A percentile compares a stretch with the other conserved stretches of the same genome.
phyloP scores from a whole-genome alignment of 2,797 vertebrate genomes.

The Spheniscus humboldti region DNA sequence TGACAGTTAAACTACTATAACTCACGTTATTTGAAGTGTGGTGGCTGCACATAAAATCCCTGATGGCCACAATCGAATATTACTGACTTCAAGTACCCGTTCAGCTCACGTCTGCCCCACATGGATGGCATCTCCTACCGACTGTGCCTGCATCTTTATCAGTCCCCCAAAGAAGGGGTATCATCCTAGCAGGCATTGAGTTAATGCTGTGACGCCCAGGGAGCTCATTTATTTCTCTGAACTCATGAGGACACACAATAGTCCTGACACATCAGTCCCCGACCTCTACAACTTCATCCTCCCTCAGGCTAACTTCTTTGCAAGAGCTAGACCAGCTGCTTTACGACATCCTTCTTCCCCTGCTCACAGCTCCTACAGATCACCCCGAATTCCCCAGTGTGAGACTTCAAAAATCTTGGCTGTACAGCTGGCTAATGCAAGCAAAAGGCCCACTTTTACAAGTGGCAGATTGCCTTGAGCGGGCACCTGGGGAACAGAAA shows the following conservation, averaged over 20 bases:
- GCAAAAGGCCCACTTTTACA: background rate
- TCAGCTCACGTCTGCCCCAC: background rate
- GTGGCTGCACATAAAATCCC: background rate
- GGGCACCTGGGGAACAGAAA: conserved; percentile 40
- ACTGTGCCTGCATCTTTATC: background rate
- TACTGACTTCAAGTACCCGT: background rate
- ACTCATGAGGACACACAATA: background rate
- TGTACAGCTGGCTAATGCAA: background rate
- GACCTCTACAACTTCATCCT: background rate
- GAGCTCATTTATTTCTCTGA: background rate
- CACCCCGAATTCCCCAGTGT: background rate
- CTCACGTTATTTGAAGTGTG: background rate
- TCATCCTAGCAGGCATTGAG: background rate
- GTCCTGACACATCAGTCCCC: background rate
- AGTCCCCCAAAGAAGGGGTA: background rate
- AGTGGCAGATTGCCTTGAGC: background rate
- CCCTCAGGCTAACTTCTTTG: conserved; percentile 1
- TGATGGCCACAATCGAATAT: background rate
- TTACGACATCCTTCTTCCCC: background rate
- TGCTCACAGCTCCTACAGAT: background rate
- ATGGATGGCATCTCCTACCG: background rate
- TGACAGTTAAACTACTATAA: background rate
- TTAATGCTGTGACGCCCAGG: background rate
- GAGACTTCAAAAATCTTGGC: background rate
- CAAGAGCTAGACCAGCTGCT: conserved; percentile 33